These are phyloP conservation scores for Ramphastos sulfuratus DNA, from an alignment of 2,113 vertebrate species.

Conservation along the genomic window DNA sequence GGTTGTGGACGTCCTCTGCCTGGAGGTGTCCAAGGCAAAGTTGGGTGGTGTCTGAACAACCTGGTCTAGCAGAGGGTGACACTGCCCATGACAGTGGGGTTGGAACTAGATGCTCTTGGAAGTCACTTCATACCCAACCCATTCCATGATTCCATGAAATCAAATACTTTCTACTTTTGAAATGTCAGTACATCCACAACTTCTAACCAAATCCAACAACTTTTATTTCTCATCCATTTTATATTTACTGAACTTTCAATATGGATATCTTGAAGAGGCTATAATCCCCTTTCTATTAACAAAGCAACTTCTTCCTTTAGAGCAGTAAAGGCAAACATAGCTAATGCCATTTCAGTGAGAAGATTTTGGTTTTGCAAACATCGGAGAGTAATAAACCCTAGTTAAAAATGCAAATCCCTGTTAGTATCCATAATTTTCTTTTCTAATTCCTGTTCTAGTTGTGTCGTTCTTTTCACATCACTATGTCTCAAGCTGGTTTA, in stretches of 20 bases:
- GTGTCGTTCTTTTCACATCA: neutral
- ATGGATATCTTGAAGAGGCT: neutral
- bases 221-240: neutral
- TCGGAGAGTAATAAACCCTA: neutral
- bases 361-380: neutral
- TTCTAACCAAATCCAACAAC: neutral
- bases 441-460: neutral
- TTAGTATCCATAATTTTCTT: neutral
- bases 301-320: neutral
- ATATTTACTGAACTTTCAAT: neutral
- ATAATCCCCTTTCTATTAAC: neutral
- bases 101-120: too few species aligned
- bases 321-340: neutral
- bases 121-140: too few species aligned
- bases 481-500: neutral
- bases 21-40: too few species aligned
- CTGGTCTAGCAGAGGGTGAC: too few species aligned
- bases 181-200: neutral
- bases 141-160: neutral
- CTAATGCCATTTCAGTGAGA: neutral
- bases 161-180: neutral
- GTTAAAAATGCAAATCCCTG: neutral
- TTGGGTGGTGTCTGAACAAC: too few species aligned
- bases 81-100: too few species aligned
- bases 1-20: too few species aligned